phyloP scores from a whole-genome alignment of 2,888 invertebrate genomes.

The Athalia cordata region DNA sequence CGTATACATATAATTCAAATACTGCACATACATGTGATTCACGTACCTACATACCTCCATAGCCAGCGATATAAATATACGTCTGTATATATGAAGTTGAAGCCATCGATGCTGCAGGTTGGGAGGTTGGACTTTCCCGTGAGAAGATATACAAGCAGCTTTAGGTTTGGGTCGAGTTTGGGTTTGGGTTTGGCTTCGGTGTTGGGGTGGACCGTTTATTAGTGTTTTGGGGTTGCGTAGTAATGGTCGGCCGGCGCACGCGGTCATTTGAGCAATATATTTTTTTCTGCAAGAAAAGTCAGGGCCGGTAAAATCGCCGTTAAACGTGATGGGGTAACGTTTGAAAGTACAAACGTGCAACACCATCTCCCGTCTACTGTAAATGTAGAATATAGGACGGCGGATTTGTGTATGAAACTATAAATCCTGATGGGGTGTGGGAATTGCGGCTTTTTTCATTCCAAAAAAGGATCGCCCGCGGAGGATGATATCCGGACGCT shows the following conservation, averaged over 20 bases:
- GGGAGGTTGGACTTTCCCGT: slow-evolving; percentile 31
- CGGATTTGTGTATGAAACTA: slow-evolving; percentile 9
- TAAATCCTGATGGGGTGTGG: slow-evolving; percentile 25
- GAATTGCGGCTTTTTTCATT: background rate
- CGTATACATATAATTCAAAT: background rate
- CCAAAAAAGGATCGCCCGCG: no score
- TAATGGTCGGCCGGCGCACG: background rate
- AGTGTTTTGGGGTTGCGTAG: background rate
- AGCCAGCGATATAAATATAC: background rate
- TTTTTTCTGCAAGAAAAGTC: slow-evolving; percentile 31
- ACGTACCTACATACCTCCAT: background rate
- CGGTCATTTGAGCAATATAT: slow-evolving; percentile 9
- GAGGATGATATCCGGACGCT: no score
- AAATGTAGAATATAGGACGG: background rate
- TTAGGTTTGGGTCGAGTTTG: no score
- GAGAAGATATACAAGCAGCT: slow-evolving; percentile 10
- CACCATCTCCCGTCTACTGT: background rate
- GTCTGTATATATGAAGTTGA: slow-evolving; percentile 1
- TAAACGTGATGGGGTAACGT: slow-evolving; percentile 22
- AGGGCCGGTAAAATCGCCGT: slow-evolving; percentile 14
- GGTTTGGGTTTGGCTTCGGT: no score
- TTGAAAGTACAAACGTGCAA: background rate
- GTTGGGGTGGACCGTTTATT: slow-evolving; percentile 6
- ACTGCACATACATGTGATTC: background rate
- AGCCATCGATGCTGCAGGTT: slow-evolving; percentile 18